Evolutionary conservation across 2,888 invertebrate species (phyloP).

Genomic region (Ephialtes manifestator): DNA sequence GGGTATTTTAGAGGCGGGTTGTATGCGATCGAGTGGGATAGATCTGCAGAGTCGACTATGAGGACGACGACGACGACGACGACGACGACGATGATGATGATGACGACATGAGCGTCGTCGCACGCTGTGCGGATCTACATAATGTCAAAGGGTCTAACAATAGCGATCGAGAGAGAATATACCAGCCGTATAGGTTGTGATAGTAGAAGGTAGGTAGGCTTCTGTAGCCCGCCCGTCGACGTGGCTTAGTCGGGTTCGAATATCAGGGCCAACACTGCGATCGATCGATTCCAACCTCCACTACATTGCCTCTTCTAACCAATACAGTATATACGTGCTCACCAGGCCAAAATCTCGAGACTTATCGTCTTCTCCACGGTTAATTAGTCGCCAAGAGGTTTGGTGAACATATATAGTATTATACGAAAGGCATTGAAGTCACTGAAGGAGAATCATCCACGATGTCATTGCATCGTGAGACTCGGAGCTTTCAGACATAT

Average conservation of each 20-base stretch:
- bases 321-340: background rate
- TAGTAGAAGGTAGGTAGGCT: background rate
- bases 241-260: slow-evolving; percentile 15
- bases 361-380: slow-evolving; percentile 33
- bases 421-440: background rate
- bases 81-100: slow-evolving; percentile 28
- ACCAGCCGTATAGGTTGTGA: background rate
- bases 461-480: background rate
- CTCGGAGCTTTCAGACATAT: background rate
- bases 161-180: slow-evolving; percentile 62
- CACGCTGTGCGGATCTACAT: slow-evolving; percentile 68
- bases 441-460: background rate
- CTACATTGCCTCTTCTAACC: background rate
- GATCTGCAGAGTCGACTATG: slow-evolving; percentile 11
- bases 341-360: slow-evolving; percentile 24
- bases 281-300: background rate
- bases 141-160: slow-evolving; percentile 77
- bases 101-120: slow-evolving; percentile 15
- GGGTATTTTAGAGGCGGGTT: slow-evolving; percentile 5
- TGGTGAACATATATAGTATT: background rate
- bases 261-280: background rate
- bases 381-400: slow-evolving; percentile 23
- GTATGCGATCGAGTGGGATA: slow-evolving; percentile 2
- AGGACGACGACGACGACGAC: background rate
- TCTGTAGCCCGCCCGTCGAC: slow-evolving; percentile 16